Percentiles rank a stretch among this genome's conserved stretches.
Evolutionary conservation across 53 echinoderm and acorn worm genomes (phyloP).

Genomic region (Paelopatides confundens): DNA sequence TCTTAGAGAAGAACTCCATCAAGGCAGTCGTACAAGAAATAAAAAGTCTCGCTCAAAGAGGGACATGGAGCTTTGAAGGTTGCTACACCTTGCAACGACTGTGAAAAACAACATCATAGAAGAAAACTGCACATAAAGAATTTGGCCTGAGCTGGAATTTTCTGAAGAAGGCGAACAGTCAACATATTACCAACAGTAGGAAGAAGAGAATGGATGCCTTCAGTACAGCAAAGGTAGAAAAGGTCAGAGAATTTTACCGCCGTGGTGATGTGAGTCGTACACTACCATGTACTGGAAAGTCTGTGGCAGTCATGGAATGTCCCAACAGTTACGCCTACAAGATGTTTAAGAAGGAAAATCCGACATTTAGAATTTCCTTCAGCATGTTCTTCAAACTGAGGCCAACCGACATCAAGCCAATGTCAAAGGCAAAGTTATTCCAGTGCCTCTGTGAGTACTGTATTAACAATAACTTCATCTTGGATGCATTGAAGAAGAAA

Average conservation of each 20-base stretch:
- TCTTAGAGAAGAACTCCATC: constrained; percentile 32
- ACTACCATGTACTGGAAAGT: too few species aligned
- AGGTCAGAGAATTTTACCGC: too few species aligned
- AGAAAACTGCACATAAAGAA: constrained; percentile 52
- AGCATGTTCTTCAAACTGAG: constrained; percentile 31
- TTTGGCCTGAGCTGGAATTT: constrained; percentile 57
- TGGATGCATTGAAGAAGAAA: constrained; percentile 42
- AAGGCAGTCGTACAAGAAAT: constrained; percentile 52
- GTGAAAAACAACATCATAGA: constrained; percentile 63
- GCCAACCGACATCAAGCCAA: too few species aligned
- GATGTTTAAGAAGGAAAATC: constrained; percentile 56
- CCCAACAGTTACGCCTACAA: too few species aligned
- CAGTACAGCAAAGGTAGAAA: too few species aligned
- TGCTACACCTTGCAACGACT: constrained; percentile 28
- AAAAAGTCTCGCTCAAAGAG: constrained; percentile 44
- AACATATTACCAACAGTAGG: too few species aligned
- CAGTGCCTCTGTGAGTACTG: constrained; percentile 70
- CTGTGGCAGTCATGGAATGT: too few species aligned
- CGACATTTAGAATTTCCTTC: constrained; percentile 28
- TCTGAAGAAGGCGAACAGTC: background rate
- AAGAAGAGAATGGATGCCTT: background rate
- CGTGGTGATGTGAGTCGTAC: too few species aligned
- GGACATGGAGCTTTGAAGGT: constrained; percentile 43
- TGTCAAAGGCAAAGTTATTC: constrained; percentile 47
- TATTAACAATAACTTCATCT: constrained; percentile 32